Evolutionary conservation across 2,113 vertebrate genomes (phyloP), one percentile per base, ranked within the genome.

Genomic region (Fregetta grallaria): DNA sequence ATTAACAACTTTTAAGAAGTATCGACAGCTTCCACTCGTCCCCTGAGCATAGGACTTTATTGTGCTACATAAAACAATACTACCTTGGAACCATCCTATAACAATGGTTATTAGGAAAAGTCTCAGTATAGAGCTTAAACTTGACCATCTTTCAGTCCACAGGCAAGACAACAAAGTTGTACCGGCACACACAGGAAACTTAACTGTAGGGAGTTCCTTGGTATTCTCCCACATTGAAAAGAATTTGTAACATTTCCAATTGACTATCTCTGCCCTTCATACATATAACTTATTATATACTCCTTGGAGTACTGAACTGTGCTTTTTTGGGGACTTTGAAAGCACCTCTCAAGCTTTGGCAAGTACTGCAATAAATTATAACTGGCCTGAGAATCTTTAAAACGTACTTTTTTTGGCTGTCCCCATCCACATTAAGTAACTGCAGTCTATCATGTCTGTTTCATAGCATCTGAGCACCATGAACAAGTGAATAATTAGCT

Each of bases 401-500:
- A 91, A 91, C 15, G 49, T 32, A 72, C 49, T 91, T 95, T 94
- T 95, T 93, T 90, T 95, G 87, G 88, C 91, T 44, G 70, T 95
- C 50, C 42, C 81, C 21, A 15, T 94, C 45, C 70, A 79, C 94
- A 92, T 76, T 87, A 92, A 91, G 91, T 92, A 95, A 94, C 84
- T 90, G 87, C 89, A 97, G 89, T 94, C 89, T 73, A 89, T 94
- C 97, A 95, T 68, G 89, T 29, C 77, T 72, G 27, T 92, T 91
- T 85, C 94, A 94, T 90, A 85, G 95, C 78, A 76, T 85, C 83
- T 94, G 62, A 94, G 89, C 91, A 85, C 73, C 9, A 10, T 1
- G 66, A 86, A 96, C 89, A 95, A 95, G 74, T 94, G 95, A 96
- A 84, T 95, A 95, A 97, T 95, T 94, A 95, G 47, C 88, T 84